phyloP scores from a whole-genome alignment of 2,113 vertebrate genomes.

The Cheilinus undulatus region DNA sequence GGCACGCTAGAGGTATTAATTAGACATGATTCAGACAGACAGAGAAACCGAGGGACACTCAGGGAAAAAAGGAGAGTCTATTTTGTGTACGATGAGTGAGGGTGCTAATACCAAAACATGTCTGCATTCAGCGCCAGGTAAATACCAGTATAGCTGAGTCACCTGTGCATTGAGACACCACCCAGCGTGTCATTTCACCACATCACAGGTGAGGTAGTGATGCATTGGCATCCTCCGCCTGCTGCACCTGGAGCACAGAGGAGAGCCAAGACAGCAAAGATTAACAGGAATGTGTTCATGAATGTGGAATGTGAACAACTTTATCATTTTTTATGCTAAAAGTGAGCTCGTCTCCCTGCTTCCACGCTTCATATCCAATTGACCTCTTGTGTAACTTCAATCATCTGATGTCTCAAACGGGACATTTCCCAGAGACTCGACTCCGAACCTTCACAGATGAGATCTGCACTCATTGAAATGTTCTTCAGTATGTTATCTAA shows the following conservation, averaged over 20 bases:
- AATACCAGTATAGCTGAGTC: slow-evolving; percentile 61
- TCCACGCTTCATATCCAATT: background rate
- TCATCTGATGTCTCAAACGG: background rate
- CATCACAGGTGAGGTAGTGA: slow-evolving; percentile 54
- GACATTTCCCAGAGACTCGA: background rate
- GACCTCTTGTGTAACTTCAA: background rate
- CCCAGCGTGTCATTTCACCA: slow-evolving; percentile 36
- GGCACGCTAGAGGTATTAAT: slow-evolving; percentile 3
- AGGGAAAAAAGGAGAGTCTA: background rate
- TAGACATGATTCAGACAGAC: slow-evolving; percentile 13
- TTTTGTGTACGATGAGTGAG: background rate
- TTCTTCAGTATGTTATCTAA: slow-evolving; percentile 36
- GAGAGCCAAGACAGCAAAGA: slow-evolving; percentile 17
- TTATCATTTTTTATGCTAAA: background rate
- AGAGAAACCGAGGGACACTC: background rate
- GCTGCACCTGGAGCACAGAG: slow-evolving; percentile 51
- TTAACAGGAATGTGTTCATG: background rate
- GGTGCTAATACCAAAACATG: background rate
- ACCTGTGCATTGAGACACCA: slow-evolving; percentile 38
- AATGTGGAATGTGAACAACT: background rate
- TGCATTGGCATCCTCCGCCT: slow-evolving; percentile 29
- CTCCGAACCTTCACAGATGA: slow-evolving; percentile 21
- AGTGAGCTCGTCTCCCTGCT: background rate
- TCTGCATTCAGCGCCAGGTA: slow-evolving; percentile 3
- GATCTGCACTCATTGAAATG: slow-evolving; percentile 6